Evolutionary conservation across 1,140 invertebrate species (phyloP), one percentile per base, ranked within the genome.

Genomic region (Eufriesea mexicana): DNA sequence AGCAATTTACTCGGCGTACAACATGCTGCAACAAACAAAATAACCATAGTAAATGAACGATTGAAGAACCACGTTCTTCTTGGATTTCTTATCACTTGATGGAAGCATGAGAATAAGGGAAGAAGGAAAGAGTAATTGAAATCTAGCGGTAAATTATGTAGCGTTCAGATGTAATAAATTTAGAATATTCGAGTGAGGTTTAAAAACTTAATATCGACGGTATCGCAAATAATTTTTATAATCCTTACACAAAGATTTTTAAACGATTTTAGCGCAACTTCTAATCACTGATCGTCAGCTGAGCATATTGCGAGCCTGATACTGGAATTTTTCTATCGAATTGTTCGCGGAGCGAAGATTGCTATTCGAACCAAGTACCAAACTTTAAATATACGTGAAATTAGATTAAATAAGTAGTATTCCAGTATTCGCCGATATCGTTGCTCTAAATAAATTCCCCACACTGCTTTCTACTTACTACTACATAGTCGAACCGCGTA

Each of bases 1-100:
- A 79, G 70, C 72, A 4, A 82, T 78, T 7, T 89, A 88, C 20
- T 88, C 88, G 18, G n/a, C 57, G 25, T 89, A 79, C 64, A 89
- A 89, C n/a, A 62, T 86, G 55, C 57, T 86, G 5, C 70, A 64
- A 49, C 78, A n/a, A 10, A 25, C 35, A 9, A 25, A 74, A 5
- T 35, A 23, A 10, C 14, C 16, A 9, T n/a, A 61, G 9, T 67
- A 67, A 10, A 67, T 25, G 59, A 14, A 18, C 12, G 8, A 61
- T 28, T 16, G 16, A 28, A 35, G 35, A 4, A 35, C 35, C 1
- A 20, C 54, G 18, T 6, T 62, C 16, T n/a, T 7, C 28, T 28
- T 25, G 16, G 16, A 18, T 54, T 2, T 16, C 18, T 18, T 6
- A 6, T 7, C 14, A 12, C 16, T 0, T 18, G 10, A 62, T 62